Conservation (phyloP, 2,888 invertebrate genomes). For the Pimpla rufipes region DNA sequence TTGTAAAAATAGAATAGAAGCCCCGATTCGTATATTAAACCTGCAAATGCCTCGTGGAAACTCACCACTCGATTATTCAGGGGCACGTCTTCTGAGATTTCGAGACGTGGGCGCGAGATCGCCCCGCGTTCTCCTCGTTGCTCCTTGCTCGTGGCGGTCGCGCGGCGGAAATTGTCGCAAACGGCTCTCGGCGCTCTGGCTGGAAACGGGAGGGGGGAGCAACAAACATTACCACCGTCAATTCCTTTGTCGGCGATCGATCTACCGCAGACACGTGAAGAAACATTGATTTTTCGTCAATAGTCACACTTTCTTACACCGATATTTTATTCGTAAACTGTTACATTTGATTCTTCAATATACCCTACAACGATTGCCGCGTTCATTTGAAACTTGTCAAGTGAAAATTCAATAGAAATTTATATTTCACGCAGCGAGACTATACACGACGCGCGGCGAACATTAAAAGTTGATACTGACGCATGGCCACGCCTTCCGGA, state of each 20-base stretch:
- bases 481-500: background rate
- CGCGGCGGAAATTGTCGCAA: background rate
- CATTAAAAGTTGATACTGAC: background rate
- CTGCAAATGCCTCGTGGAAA: constrained; percentile 47
- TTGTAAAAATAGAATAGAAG: constrained; percentile 69
- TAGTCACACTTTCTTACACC: no score
- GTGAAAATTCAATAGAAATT: no score
- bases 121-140: background rate
- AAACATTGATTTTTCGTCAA: no score
- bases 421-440: no score
- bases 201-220: no score
- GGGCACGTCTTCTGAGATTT: constrained; percentile 59
- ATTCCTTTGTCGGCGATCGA: background rate
- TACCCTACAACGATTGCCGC: no score
- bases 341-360: no score
- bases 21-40: constrained; percentile 60
- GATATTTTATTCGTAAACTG: no score
- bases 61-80: constrained; percentile 62
- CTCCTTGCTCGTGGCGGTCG: constrained; percentile 19
- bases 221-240: constrained; percentile 2
- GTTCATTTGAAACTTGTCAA: no score
- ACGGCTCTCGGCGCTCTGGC: background rate
- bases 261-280: background rate
- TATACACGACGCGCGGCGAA: background rate
- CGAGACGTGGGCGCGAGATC: constrained; percentile 28